These are phyloP conservation scores for Lysandra bellargus DNA, from an alignment of 2,888 invertebrate genomes.

Conservation along the genomic window DNA sequence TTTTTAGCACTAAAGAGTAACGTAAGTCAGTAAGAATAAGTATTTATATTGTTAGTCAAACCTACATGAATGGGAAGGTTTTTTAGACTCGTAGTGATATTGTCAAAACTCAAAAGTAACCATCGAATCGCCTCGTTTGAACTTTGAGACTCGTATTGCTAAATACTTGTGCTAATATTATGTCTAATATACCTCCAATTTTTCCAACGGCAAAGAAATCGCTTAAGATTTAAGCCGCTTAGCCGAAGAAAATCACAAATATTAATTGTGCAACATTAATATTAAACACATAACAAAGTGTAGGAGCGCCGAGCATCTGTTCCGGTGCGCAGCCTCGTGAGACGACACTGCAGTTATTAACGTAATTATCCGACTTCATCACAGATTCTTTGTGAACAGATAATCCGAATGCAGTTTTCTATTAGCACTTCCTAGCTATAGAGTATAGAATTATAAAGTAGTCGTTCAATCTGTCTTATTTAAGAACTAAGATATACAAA, in stretches of 20 bases:
- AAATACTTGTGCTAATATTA: too few relatives aligned
- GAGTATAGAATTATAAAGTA: neutral
- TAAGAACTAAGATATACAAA: too few relatives aligned
- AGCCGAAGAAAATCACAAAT: neutral
- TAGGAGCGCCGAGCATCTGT: neutral
- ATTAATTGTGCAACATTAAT: slow-evolving; percentile 6
- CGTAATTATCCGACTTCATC: neutral
- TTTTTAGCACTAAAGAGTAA: too few relatives aligned
- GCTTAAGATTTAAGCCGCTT: too few relatives aligned
- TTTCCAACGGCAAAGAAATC: neutral
- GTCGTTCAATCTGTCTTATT: neutral
- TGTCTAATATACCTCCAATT: too few relatives aligned
- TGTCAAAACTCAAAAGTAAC: too few relatives aligned
- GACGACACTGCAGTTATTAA: neutral
- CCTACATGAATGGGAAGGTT: too few relatives aligned
- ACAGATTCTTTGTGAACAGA: neutral
- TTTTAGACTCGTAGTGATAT: too few relatives aligned
- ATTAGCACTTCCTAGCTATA: neutral
- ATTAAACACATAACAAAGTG: slow-evolving; percentile 18
- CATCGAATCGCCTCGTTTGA: too few relatives aligned
- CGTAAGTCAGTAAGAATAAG: too few relatives aligned
- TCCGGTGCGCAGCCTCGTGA: neutral
- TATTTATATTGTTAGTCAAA: too few relatives aligned
- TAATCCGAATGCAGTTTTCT: neutral
- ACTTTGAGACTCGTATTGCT: too few relatives aligned